These are phyloP conservation scores for Cremastinae sp. DNA, from an alignment of 2,888 invertebrate genomes.

Conservation along the genomic window DNA sequence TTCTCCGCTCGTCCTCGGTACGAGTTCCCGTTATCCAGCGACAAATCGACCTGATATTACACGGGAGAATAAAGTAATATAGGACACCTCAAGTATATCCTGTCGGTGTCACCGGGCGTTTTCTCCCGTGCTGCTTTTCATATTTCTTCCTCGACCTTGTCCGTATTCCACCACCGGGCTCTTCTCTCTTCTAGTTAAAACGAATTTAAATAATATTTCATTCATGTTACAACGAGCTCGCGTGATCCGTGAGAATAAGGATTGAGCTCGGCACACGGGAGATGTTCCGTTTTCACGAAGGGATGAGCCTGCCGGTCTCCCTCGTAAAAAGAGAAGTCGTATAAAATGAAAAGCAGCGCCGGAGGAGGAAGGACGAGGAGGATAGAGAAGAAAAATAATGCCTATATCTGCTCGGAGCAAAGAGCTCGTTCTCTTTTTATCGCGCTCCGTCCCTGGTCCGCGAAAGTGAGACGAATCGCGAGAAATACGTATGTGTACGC, in stretches of 20 bases:
- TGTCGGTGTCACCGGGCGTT: not conserved
- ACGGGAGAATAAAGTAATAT: constrained; percentile 3
- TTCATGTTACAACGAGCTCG: constrained; percentile 49
- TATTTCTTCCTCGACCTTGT: not conserved
- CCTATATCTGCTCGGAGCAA: constrained; percentile 44
- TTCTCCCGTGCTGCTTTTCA: not conserved
- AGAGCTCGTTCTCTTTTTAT: constrained; percentile 32
- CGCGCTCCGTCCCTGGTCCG: constrained; percentile 22
- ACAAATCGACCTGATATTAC: constrained; percentile 44
- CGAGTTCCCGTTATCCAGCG: too few relatives aligned
- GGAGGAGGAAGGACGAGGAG: too few relatives aligned
- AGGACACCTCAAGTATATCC: constrained; percentile 2
- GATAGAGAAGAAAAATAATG: constrained; percentile 39
- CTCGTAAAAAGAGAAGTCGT: constrained; percentile 43
- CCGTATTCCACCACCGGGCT: too few relatives aligned
- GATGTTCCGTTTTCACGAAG: constrained; percentile 38
- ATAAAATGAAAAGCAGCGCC: constrained; percentile 38
- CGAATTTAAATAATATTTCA: constrained; percentile 66
- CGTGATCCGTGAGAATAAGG: constrained; percentile 26
- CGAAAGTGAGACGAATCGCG: constrained; percentile 41
- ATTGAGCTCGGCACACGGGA: constrained; percentile 33
- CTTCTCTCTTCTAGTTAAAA: constrained; percentile 24
- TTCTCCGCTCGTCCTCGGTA: constrained; percentile 2
- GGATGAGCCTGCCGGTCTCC: constrained; percentile 47
- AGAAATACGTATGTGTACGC: constrained; percentile 33